Base-by-base conservation (phyloP, 2,888 invertebrate species). In the Temnothorax rugatulus region DNA sequence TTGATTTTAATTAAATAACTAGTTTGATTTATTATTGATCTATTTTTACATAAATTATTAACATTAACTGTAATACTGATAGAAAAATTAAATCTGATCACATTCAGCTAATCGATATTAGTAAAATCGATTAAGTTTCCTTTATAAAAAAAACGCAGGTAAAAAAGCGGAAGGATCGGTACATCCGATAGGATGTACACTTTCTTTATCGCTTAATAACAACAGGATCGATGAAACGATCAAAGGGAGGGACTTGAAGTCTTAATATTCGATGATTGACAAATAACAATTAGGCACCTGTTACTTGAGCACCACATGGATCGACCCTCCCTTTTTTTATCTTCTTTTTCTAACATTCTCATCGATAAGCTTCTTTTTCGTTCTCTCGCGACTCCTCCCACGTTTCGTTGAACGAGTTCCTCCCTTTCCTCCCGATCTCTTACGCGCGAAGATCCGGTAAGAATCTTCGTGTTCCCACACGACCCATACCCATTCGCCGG, bases 261-360 rank as follows among this genome's bases (percentile, higher is more conserved):
- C 59, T 75, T 81, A 84, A 89, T 84, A 85, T 87, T 89, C 77
- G 84, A 87, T 82, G 85, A 89, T 91, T 77, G 85, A 88, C 84
- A 87, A 87, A 87, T 89, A 91, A 87, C 75, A 85, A 90, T 89
- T 88, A 88, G 76, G 52, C 90, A 91, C 90, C 91, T 91, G 91
- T 88, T 90, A 86, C 34, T 21, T 64, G 38, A 54, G 61, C 64
- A 79, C 74, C 88, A 88, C 84, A 77, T 84, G 86, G 86, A 74
- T 83, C 79, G 47, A 83, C 54, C 83, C 76, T 84, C 64, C 63
- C 18, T 84, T 85, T 86, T 86, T 87, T 84, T 84, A 63, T 8
- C 61, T 57, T 63, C 29, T 77, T 87, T 83, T 69, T 54, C 69
- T 59, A 82, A 66, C 41, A 64, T 71, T 54, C 69, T 84, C 75